Conservation (phyloP, 2,113 vertebrate genomes). For the Colistium nudipinnis region DNA sequence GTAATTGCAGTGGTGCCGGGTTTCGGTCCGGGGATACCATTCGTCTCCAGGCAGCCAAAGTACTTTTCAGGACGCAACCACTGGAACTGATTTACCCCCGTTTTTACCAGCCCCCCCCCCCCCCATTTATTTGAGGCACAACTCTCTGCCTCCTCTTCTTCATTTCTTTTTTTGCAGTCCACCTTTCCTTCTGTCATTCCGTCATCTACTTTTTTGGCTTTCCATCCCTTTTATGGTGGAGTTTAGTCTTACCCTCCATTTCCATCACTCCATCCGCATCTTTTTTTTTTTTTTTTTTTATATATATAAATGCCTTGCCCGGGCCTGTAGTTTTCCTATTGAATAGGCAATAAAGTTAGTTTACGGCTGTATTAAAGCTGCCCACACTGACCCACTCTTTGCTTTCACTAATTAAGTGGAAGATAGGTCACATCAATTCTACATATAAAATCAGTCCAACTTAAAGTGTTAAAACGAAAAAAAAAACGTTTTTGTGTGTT, state of each 20-base stretch:
- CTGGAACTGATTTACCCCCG: conserved; percentile 72
- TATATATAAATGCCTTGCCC: conserved; percentile 27
- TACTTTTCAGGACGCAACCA: conserved; percentile 62
- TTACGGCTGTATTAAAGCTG: conserved; percentile 66
- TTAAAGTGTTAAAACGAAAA: too few relatives aligned
- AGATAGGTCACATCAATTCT: conserved; percentile 47
- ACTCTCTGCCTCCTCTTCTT: conserved; percentile 25
- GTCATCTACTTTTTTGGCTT: neutral
- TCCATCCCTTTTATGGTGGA: conserved; percentile 8
- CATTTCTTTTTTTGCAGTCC: conserved; percentile 8
- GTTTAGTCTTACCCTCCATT: neutral
- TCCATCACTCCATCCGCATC: neutral
- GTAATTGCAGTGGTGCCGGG: conserved; percentile 59
- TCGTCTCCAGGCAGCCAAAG: conserved; percentile 59
- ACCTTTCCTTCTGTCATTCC: conserved; percentile 26
- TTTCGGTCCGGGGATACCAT: conserved; percentile 59
- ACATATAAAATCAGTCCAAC: conserved; percentile 30
- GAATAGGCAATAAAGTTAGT: conserved; percentile 72
- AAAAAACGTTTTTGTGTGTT: neutral
- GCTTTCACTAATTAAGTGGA: conserved; percentile 75
- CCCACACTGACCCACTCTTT: conserved; percentile 45
- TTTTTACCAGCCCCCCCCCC: too few relatives aligned
- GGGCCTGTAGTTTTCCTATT: conserved; percentile 62
- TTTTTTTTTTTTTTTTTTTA: too few relatives aligned
- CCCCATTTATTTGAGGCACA: conserved; percentile 42